These are phyloP conservation scores for Argynnis bischoffii DNA, from an alignment of 2,888 invertebrate genomes.

Conservation along the genomic window DNA sequence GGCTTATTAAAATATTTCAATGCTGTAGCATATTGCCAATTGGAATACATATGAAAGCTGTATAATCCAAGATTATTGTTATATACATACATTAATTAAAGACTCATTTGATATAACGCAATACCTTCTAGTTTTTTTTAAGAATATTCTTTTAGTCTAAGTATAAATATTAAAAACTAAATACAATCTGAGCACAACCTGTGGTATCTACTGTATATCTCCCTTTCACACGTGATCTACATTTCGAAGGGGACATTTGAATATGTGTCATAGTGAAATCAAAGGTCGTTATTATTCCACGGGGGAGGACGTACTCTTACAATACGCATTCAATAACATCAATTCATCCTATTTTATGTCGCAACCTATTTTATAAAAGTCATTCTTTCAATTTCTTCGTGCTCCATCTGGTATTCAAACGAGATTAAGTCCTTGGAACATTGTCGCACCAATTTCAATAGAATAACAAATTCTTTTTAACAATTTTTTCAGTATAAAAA, in stretches of 20 bases:
- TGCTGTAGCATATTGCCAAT: no score
- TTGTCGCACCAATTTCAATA: constrained; percentile 2
- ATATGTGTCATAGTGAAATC: constrained; percentile 31
- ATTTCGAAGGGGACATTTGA: constrained; percentile 17
- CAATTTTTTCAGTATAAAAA: no score
- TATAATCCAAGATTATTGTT: no score
- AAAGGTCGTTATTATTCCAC: constrained; percentile 41
- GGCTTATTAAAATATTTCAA: no score
- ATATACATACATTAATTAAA: no score
- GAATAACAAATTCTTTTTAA: no score
- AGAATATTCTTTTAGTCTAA: no score
- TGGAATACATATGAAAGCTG: no score
- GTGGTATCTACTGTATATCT: neutral
- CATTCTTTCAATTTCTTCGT: constrained; percentile 21
- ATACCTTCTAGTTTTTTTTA: no score
- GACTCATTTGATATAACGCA: no score
- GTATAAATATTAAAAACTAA: neutral
- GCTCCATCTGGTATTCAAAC: constrained; percentile 17
- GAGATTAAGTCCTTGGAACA: constrained; percentile 9
- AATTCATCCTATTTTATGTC: constrained; percentile 22
- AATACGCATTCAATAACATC: constrained; percentile 30
- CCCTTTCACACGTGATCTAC: constrained; percentile 12
- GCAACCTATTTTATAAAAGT: constrained; percentile 15
- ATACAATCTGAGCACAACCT: neutral
- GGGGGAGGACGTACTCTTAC: constrained; percentile 29